Evolutionary conservation across 1,140 invertebrate species (phyloP).

Genomic region (Drosophila fuyamai): DNA sequence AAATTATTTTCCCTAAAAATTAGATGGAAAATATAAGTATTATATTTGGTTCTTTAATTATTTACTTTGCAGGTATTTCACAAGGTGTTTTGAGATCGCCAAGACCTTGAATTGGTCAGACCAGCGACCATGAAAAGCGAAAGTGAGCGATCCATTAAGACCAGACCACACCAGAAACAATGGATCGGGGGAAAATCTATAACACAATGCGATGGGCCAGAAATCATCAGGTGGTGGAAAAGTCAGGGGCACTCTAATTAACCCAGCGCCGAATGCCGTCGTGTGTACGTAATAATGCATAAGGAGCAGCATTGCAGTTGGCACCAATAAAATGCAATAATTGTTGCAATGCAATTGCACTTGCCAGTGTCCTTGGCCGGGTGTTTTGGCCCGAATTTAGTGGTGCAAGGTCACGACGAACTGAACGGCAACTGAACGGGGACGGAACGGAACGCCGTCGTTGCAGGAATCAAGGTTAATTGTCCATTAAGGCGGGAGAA

Average conservation of each 20-base stretch:
- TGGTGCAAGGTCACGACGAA: constrained; percentile 65
- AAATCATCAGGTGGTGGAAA: constrained; percentile 52
- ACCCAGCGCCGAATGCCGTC: constrained; percentile 21
- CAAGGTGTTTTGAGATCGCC: constrained; percentile 2
- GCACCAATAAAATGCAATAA: constrained; percentile 74
- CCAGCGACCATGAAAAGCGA: constrained; percentile 54
- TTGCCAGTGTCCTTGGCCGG: constrained; percentile 34
- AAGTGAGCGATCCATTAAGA: constrained; percentile 51
- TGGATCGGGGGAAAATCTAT: constrained; percentile 5
- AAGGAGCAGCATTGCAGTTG: constrained; percentile 50
- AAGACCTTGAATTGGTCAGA: constrained; percentile 26
- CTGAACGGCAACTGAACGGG: constrained; percentile 33
- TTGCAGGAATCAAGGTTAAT: constrained; percentile 74
- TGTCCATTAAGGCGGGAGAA: constrained; percentile 79
- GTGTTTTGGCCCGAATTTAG: constrained; percentile 45
- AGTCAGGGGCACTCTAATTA: constrained; percentile 51
- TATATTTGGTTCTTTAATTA: no score
- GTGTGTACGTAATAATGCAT: constrained; percentile 70
- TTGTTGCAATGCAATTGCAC: constrained; percentile 55
- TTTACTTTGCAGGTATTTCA: no score
- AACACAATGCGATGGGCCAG: constrained; percentile 15
- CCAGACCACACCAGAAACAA: constrained; percentile 47
- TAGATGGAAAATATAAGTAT: no score
- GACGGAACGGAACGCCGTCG: constrained; percentile 41
- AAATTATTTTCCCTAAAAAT: no score